Conservation (phyloP, 2,797 vertebrate species). For the Anniella stebbinsi region DNA sequence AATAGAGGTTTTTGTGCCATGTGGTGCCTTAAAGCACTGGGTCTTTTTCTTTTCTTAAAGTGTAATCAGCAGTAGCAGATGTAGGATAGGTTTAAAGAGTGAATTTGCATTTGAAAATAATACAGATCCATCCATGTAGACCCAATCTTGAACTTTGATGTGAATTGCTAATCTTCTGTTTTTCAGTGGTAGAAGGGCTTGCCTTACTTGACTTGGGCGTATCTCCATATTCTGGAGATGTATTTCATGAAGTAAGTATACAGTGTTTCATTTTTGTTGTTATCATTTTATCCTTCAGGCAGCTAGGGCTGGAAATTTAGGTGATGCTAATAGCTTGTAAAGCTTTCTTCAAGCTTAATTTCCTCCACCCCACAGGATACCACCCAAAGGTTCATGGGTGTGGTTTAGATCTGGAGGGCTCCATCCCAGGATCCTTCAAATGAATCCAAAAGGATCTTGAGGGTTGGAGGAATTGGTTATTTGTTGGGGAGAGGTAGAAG, state of each 20-base stretch:
- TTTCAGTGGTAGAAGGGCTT: constrained; percentile 94
- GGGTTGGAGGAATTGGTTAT: not conserved
- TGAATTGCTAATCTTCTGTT: constrained; percentile 17
- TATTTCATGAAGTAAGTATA: constrained; percentile 94
- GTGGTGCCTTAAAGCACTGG: not conserved
- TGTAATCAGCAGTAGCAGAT: not conserved
- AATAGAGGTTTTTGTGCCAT: not conserved
- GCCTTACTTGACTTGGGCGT: constrained; percentile 94
- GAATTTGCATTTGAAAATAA: not conserved
- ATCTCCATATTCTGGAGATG: constrained; percentile 94
- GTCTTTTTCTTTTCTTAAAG: not conserved
- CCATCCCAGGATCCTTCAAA: too few species aligned
- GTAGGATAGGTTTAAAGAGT: not conserved
- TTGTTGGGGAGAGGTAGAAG: not conserved
- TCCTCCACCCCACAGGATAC: too few species aligned
- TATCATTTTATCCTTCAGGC: too few species aligned
- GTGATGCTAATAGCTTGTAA: not conserved
- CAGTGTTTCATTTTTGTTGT: constrained; percentile 29
- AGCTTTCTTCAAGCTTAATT: not conserved
- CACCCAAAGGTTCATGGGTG: too few species aligned
- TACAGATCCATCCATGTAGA: not conserved
- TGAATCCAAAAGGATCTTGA: not conserved
- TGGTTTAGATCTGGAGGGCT: too few species aligned
- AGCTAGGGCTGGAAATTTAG: too few species aligned
- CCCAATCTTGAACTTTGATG: not conserved